Percentiles rank a stretch among this genome's conserved stretches.
phyloP scores from a whole-genome alignment of 2,113 vertebrate genomes.

The Theropithecus gelada region DNA sequence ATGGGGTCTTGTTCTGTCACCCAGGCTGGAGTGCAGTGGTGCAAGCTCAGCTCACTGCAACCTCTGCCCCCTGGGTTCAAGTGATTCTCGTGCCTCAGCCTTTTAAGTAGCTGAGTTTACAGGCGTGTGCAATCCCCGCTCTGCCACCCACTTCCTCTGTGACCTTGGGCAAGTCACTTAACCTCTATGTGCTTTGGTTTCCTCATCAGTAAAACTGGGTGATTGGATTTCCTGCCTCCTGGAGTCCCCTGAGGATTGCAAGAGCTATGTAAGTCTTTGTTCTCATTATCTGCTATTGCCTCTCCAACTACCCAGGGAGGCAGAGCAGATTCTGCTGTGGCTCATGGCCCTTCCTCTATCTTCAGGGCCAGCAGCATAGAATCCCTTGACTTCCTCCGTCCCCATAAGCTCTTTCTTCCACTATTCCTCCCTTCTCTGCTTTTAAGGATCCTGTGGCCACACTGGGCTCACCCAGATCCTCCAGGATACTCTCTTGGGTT shows the following conservation, averaged over 20 bases:
- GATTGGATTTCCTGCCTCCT: background rate
- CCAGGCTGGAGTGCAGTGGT: no score
- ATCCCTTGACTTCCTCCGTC: background rate
- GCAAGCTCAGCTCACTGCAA: no score
- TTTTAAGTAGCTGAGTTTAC: no score
- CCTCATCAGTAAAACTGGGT: background rate
- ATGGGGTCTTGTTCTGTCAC: no score
- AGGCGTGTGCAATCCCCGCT: background rate
- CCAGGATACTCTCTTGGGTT: background rate
- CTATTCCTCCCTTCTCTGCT: background rate
- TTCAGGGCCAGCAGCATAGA: fast-evolving
- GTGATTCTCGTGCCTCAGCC: no score
- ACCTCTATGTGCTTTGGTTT: background rate
- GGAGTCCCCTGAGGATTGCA: fast-evolving
- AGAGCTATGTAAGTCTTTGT: fast-evolving
- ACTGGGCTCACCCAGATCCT: background rate
- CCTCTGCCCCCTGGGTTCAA: no score
- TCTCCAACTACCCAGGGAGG: background rate
- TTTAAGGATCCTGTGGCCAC: background rate
- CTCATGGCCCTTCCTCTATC: fast-evolving
- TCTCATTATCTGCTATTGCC: fast-evolving
- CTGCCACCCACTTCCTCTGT: no score
- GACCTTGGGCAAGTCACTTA: background rate
- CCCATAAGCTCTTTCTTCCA: background rate
- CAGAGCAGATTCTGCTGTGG: fast-evolving